Evolutionary conservation across 2,113 vertebrate genomes (phyloP), one percentile per base, ranked within the genome.

Genomic region (Heterochromis multidens): DNA sequence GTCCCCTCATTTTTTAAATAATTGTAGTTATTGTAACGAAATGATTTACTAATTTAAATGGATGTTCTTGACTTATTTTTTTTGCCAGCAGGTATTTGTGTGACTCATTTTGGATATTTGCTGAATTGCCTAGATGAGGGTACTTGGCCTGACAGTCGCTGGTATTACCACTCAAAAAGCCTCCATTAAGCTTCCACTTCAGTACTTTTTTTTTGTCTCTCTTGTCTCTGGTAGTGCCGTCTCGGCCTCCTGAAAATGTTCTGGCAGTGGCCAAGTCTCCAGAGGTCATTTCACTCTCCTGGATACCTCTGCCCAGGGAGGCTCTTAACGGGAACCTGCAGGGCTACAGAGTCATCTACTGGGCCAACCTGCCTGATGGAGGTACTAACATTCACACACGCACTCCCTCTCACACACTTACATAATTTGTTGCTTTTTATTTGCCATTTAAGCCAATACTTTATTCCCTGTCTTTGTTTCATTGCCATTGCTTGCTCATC

Each of bases 301-400:
- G 99, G 99, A 97, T 98, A 84, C 96, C 97, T 0, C 93, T 99
- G 35, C 96, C 98, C 23, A 97, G 98, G 93, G 99, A 99, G 83
- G 96, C 98, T 12, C 95, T 99, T 80, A 99, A 99, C 2, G 99
- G 98, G 33, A 98, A 99, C 95, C 97, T 99, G 67, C 98, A 99
- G 94, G 99, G 99, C 12, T 99, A 99, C 95, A 95, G 98, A 70
- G 97, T 99, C 87, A 99, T 99, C 90, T 99, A 98, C 96, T 99
- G 98, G 98, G 98, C 98, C 88, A 99, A 99, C 89, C 97, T 99
- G 91, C 96, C 98, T 82, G 98, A 99, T 0, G 99, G 99, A 97
- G 99, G 99, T 99, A 93, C n/a, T 2, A 27, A 23, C 57, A 35
- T 2, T 6, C 56, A 79, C 72, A 62, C 59, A 61, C 7, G 35